A percentile compares a stretch with the other conserved stretches of the same genome.
Evolutionary conservation across 2,888 invertebrate species (phyloP).

Genomic region (Argyra leucocephala): DNA sequence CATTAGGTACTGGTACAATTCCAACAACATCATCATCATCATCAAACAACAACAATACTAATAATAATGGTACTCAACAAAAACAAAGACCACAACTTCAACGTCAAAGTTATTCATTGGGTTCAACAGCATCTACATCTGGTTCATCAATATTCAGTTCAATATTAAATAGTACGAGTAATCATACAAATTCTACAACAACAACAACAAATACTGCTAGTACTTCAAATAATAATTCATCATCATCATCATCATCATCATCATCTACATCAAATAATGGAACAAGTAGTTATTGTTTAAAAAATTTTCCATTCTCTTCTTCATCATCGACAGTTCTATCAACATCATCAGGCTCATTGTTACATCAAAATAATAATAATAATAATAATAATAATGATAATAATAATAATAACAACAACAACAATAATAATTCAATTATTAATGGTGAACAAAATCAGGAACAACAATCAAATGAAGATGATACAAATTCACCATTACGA

Average conservation of each 20-base stretch:
- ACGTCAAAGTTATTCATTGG: slow-evolving; percentile 15
- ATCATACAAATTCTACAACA: slow-evolving; percentile 11
- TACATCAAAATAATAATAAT: slow-evolving; percentile 16
- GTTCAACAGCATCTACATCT: slow-evolving; percentile 21
- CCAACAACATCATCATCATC: neutral
- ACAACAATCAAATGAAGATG: slow-evolving; percentile 9
- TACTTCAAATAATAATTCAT: slow-evolving; percentile 1
- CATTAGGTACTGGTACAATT: neutral
- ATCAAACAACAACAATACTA: slow-evolving; percentile 11
- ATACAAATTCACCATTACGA: slow-evolving; percentile 32
- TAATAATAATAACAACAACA: slow-evolving; percentile 25
- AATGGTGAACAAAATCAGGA: slow-evolving; percentile 26
- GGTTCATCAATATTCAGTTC: slow-evolving; percentile 19
- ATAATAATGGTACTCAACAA: neutral
- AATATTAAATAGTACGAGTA: slow-evolving; percentile 10
- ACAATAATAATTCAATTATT: slow-evolving; percentile 26
- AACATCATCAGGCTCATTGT: slow-evolving; percentile 18
- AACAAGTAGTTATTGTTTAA: neutral
- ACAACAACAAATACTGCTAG: slow-evolving; percentile 10
- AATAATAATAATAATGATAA: slow-evolving; percentile 26
- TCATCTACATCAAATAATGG: slow-evolving; percentile 20
- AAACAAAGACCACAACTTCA: neutral
- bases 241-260: slow-evolving; percentile 22
- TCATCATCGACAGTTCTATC: slow-evolving; percentile 20
- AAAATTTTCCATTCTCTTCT: slow-evolving; percentile 15